Evolutionary conservation across 2,797 vertebrate species (phyloP).

Genomic region (Discoglossus pictus): DNA sequence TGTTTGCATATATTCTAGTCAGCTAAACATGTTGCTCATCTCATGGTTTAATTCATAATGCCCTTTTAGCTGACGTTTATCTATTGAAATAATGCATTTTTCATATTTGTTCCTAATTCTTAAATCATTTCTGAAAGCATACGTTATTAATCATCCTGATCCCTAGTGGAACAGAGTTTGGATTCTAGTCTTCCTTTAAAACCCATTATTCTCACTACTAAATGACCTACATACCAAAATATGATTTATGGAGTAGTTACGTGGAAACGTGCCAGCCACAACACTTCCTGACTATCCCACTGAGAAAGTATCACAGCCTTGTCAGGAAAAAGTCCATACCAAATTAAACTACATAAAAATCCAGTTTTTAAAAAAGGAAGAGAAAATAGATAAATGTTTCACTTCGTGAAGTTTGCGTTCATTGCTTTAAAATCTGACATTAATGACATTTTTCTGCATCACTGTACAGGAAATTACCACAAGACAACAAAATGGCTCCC

Average conservation of each 20-base stretch:
- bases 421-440: too few species aligned
- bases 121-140: constrained; percentile 55
- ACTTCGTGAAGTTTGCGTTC: too few species aligned
- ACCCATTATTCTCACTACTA: constrained; percentile 52
- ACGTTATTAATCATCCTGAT: constrained; percentile 53
- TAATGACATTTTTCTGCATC: too few species aligned
- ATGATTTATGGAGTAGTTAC: constrained; percentile 39
- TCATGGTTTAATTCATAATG: constrained; percentile 44
- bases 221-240: constrained; percentile 44
- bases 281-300: constrained; percentile 17
- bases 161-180: constrained; percentile 45
- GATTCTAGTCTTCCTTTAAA: constrained; percentile 33
- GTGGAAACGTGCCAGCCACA: constrained; percentile 9
- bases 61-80: constrained; percentile 39
- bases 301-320: constrained; percentile 26
- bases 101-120: constrained; percentile 44
- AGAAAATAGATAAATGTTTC: not conserved
- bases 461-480: too few species aligned
- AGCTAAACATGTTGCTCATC: not conserved
- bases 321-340: constrained; percentile 14
- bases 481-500: too few species aligned
- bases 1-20: not conserved
- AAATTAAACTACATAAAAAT: constrained; percentile 24
- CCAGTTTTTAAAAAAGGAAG: not conserved
- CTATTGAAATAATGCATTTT: constrained; percentile 49